Evolutionary conservation across 1,140 invertebrate genomes (phyloP).

Genomic region (Triops cancriformis): DNA sequence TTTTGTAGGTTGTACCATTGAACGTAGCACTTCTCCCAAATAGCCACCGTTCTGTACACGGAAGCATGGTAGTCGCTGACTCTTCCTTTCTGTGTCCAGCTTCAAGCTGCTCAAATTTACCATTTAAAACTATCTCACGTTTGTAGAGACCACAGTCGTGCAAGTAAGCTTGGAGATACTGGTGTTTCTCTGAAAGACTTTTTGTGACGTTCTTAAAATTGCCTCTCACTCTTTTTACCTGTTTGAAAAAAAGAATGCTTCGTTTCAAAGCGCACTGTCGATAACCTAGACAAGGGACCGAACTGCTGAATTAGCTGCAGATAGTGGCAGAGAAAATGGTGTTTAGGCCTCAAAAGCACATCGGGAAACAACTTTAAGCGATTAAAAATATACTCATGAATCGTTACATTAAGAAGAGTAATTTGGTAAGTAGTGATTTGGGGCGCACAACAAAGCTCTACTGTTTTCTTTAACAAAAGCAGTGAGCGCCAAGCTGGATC

Average conservation of each 20-base stretch:
- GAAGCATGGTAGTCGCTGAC: neutral
- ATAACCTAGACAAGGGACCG: neutral
- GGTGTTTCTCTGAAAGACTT: too few relatives aligned
- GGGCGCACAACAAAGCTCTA: neutral
- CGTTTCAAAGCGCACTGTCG: neutral
- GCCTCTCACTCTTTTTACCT: neutral
- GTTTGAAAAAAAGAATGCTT: too few relatives aligned
- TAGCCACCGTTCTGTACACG: neutral
- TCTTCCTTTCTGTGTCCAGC: neutral
- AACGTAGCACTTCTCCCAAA: neutral
- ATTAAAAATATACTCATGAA: neutral
- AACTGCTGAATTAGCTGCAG: neutral
- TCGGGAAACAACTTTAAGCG: neutral
- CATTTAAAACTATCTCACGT: neutral
- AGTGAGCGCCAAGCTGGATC: too few relatives aligned
- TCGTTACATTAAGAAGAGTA: too few relatives aligned
- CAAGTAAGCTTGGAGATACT: too few relatives aligned
- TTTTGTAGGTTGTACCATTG: neutral
- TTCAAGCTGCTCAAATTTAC: neutral
- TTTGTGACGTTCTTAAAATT: too few relatives aligned
- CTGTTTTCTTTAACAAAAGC: neutral
- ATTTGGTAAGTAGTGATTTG: neutral
- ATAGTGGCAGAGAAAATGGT: too few relatives aligned
- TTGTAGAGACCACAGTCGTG: neutral
- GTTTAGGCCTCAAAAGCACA: neutral